phyloP scores from a whole-genome alignment of 2,113 vertebrate species.

The Caloenas nicobarica region DNA sequence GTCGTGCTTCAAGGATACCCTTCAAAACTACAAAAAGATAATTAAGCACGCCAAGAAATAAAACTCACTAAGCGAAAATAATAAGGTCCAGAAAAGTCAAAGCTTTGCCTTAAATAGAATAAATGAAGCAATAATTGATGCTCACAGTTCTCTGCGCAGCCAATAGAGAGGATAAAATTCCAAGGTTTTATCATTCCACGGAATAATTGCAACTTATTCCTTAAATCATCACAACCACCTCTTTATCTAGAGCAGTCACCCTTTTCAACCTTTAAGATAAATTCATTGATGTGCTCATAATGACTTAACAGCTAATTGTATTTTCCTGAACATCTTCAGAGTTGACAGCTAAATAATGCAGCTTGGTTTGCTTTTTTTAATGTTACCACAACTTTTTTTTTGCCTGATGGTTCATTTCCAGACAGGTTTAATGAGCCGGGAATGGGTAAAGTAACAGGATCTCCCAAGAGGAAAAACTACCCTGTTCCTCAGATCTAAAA shows the following conservation, averaged over 20 bases:
- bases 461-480: background rate
- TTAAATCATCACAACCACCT: background rate
- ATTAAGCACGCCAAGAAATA: background rate
- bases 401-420: background rate
- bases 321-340: background rate
- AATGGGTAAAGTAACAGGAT: background rate
- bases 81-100: background rate
- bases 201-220: background rate
- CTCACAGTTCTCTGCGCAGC: background rate
- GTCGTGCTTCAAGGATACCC: background rate
- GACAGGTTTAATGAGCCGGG: background rate
- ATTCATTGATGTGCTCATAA: background rate
- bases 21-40: background rate
- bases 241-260: background rate
- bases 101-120: background rate
- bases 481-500: background rate
- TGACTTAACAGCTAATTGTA: background rate
- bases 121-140: background rate
- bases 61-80: background rate
- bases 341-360: accelerated
- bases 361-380: too few relatives aligned
- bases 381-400: accelerated
- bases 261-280: background rate
- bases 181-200: background rate
- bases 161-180: background rate